Conservation (phyloP, 1,140 invertebrate genomes). For the Camponotus floridanus region DNA sequence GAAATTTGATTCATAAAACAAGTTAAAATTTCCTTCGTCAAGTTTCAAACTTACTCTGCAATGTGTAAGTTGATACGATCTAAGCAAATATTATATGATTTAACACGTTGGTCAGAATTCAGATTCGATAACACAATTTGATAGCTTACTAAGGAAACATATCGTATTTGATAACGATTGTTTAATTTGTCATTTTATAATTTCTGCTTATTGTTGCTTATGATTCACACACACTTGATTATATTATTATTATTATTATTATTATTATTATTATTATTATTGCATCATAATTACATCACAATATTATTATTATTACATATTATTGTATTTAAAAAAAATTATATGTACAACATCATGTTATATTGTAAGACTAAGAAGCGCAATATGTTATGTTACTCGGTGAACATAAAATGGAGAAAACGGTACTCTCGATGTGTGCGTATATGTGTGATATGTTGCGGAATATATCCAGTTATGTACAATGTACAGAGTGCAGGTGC, state of each 20-base stretch:
- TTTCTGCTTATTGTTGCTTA: neutral
- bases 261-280: too few species aligned
- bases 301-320: neutral
- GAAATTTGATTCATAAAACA: too few species aligned
- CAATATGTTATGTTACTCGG: neutral
- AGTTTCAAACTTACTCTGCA: too few species aligned
- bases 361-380: neutral
- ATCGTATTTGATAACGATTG: neutral
- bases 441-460: neutral
- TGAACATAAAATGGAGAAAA: neutral
- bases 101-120: neutral
- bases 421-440: too few species aligned
- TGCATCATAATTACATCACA: too few species aligned
- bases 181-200: constrained; percentile 7
- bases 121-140: neutral
- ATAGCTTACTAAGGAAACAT: neutral
- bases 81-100: too few species aligned
- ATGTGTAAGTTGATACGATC: too few species aligned
- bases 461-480: constrained; percentile 20
- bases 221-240: neutral
- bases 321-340: too few species aligned
- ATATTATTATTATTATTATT: neutral
- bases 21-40: too few species aligned
- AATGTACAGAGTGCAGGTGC: constrained; percentile 21
- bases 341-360: neutral